Evolutionary conservation across 2,113 vertebrate genomes (phyloP).

Genomic region (Planiliza haematocheilus): DNA sequence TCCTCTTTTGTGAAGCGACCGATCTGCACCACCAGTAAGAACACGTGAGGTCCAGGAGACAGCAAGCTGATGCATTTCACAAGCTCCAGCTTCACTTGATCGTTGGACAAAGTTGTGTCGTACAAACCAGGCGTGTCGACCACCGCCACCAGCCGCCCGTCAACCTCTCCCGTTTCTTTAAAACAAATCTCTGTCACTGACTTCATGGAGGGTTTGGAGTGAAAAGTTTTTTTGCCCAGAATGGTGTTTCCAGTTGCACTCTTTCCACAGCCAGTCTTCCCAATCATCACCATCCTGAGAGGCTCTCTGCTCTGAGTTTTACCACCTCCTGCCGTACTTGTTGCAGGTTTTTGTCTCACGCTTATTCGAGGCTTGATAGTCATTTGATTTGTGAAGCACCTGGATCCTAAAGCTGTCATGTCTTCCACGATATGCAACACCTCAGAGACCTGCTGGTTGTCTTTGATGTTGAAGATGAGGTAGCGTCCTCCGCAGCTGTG

Average conservation of each 20-base stretch:
- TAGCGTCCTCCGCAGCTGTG: not conserved
- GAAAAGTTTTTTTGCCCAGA: not conserved
- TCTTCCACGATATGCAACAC: constrained; percentile 23
- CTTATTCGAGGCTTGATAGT: not conserved
- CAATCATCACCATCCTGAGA: constrained; percentile 47
- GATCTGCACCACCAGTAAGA: constrained; percentile 65
- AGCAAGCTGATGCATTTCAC: constrained; percentile 30
- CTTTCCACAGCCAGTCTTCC: constrained; percentile 56
- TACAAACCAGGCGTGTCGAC: constrained; percentile 52
- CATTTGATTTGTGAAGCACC: constrained; percentile 28
- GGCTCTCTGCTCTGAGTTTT: constrained; percentile 8
- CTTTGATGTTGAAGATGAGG: constrained; percentile 26
- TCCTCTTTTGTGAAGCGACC: constrained; percentile 65
- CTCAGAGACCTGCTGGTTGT: constrained; percentile 40
- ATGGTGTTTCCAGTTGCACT: constrained; percentile 57
- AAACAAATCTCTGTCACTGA: constrained; percentile 6
- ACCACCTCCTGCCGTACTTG: no score
- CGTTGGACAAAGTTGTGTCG: not conserved
- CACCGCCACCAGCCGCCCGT: constrained; percentile 7
- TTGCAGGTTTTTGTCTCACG: fast-evolving
- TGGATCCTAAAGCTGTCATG: not conserved
- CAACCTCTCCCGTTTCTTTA: constrained; percentile 24
- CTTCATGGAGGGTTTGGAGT: not conserved
- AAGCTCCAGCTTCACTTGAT: no score
- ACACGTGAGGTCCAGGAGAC: constrained; percentile 69